These are phyloP conservation scores for Callipepla squamata DNA, from an alignment of 2,113 vertebrate genomes.

Conservation along the genomic window DNA sequence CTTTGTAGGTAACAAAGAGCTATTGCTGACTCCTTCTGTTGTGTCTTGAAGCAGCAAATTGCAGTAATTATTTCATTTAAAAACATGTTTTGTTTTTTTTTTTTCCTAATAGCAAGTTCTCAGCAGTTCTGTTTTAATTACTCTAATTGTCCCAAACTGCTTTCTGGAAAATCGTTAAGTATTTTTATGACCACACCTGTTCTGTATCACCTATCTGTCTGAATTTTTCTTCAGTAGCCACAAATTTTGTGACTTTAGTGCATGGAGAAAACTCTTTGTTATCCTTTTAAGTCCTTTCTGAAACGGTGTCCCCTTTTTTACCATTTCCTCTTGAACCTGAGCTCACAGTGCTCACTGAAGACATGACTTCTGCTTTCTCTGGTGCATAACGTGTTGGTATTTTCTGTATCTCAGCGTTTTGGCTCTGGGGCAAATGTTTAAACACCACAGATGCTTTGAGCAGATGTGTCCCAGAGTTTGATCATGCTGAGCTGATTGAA, in stretches of 20 bases:
- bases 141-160: not conserved
- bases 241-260: not conserved
- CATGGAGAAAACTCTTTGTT: not conserved
- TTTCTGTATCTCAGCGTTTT: not conserved
- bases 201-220: not conserved
- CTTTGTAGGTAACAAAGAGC: not conserved
- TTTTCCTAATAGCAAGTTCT: not conserved
- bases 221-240: not conserved
- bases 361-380: not conserved
- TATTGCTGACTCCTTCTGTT: not conserved
- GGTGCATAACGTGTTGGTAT: not conserved
- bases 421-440: not conserved
- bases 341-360: not conserved
- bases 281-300: not conserved
- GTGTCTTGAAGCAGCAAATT: not conserved
- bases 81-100: not conserved
- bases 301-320: constrained; percentile 6
- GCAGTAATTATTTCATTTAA: not conserved
- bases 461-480: not conserved
- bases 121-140: not conserved
- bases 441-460: not conserved
- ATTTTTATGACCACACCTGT: not conserved
- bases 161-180: not conserved
- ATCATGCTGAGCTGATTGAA: not conserved
- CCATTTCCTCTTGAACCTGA: not conserved